Conservation (phyloP, 1,140 invertebrate genomes). For the Sarcophaga peregrina region DNA sequence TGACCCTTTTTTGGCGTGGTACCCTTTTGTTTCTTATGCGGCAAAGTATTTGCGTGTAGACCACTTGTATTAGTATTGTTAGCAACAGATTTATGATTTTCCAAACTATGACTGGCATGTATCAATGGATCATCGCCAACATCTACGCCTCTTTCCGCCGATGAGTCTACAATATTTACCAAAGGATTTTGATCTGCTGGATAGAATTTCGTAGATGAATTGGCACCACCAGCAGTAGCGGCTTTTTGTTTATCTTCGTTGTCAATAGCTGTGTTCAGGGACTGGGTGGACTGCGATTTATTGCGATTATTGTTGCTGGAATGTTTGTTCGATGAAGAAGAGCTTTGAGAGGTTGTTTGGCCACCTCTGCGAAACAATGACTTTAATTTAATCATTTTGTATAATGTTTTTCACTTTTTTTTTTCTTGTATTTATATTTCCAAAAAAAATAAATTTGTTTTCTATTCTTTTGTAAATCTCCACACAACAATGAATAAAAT, state of each 20-base stretch:
- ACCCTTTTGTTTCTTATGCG: constrained; percentile 60
- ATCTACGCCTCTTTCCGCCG: constrained; percentile 60
- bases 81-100: constrained; percentile 40
- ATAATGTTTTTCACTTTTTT: constrained; percentile 1
- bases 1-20: constrained; percentile 54
- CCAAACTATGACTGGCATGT: constrained; percentile 44
- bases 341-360: constrained; percentile 67
- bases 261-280: constrained; percentile 56
- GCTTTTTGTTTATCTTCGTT: constrained; percentile 58
- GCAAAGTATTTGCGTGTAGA: constrained; percentile 55
- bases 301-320: constrained; percentile 61
- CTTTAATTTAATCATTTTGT: constrained; percentile 81
- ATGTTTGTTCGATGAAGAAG: constrained; percentile 51
- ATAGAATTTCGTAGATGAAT: constrained; percentile 58
- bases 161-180: constrained; percentile 51
- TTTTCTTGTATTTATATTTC: not conserved
- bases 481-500: constrained; percentile 16
- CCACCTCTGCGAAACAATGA: constrained; percentile 80
- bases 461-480: not conserved
- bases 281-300: constrained; percentile 62
- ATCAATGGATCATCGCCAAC: constrained; percentile 60
- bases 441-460: not conserved
- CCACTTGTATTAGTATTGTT: constrained; percentile 48
- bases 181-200: constrained; percentile 34
- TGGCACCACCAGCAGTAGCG: constrained; percentile 45